These are phyloP conservation scores for Ptychodera flava DNA, from an alignment of 35 echinoderm and acorn worm species.

Conservation along the genomic window DNA sequence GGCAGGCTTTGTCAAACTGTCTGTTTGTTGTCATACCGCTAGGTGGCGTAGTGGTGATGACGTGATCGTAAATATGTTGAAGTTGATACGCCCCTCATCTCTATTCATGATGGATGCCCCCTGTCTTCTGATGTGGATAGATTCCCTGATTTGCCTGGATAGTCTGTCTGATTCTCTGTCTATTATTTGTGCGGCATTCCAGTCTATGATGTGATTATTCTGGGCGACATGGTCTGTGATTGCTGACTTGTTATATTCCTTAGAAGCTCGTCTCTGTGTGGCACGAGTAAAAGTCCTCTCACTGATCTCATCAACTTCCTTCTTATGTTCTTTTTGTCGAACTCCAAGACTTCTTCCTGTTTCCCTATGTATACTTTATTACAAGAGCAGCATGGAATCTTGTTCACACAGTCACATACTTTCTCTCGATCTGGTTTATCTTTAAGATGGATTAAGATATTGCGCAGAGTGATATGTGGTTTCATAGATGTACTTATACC, in stretches of 20 bases:
- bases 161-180: too few relatives aligned
- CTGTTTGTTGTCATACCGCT: too few relatives aligned
- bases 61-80: too few relatives aligned
- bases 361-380: slow-evolving; percentile 7
- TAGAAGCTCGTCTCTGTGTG: not conserved
- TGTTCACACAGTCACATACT: not conserved
- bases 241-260: not conserved
- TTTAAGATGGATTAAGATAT: slow-evolving; percentile 20
- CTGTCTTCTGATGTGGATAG: too few relatives aligned
- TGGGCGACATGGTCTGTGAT: not conserved
- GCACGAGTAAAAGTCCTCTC: not conserved
- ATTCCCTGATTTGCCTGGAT: too few relatives aligned
- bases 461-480: slow-evolving; percentile 7
- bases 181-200: too few relatives aligned
- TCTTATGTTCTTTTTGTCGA: slow-evolving; percentile 9
- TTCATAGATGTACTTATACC: not conserved
- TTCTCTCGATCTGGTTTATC: slow-evolving; percentile 8
- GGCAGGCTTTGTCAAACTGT: too few relatives aligned
- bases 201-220: not conserved
- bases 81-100: too few relatives aligned
- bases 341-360: slow-evolving; percentile 9
- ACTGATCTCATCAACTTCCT: not conserved
- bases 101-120: too few relatives aligned
- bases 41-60: too few relatives aligned
- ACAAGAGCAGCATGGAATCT: not conserved